These are phyloP conservation scores for Ormyrus pomaceus DNA, from an alignment of 2,888 invertebrate species.

Conservation along the genomic window DNA sequence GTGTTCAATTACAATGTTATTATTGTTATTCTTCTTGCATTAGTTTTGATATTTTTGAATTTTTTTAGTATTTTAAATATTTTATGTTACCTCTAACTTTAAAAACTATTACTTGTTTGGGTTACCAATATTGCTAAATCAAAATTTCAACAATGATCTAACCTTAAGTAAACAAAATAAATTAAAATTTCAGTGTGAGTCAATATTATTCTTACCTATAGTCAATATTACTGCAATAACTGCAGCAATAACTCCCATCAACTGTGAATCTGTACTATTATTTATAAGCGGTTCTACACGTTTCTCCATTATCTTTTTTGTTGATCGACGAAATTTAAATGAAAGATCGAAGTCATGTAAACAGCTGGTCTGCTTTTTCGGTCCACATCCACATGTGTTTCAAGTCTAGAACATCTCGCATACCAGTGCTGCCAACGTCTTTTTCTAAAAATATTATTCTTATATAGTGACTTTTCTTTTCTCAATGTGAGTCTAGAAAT, in stretches of 20 bases:
- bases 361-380: slow-evolving; percentile 47
- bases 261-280: slow-evolving; percentile 63
- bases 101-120: slow-evolving; percentile 28
- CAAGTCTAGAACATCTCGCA: neutral
- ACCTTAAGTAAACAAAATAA: slow-evolving; percentile 35
- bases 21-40: slow-evolving; percentile 63
- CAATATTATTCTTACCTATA: slow-evolving; percentile 68
- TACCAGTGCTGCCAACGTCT: slow-evolving; percentile 11
- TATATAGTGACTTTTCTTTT: slow-evolving; percentile 1
- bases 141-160: slow-evolving; percentile 36
- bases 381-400: neutral
- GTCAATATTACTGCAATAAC: slow-evolving; percentile 70
- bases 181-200: neutral
- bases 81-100: slow-evolving; percentile 48
- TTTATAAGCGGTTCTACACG: slow-evolving; percentile 60
- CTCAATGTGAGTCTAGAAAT: neutral
- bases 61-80: slow-evolving; percentile 51
- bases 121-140: neutral
- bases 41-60: slow-evolving; percentile 61
- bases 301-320: slow-evolving; percentile 65
- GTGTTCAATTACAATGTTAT: slow-evolving; percentile 65
- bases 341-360: slow-evolving; percentile 49
- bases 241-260: slow-evolving; percentile 70
- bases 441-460: too few species aligned
- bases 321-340: slow-evolving; percentile 20